Percentiles rank a stretch among this genome's conserved stretches.
phyloP scores from a whole-genome alignment of 2,113 vertebrate species.

The Illadopsis cleaveri region DNA sequence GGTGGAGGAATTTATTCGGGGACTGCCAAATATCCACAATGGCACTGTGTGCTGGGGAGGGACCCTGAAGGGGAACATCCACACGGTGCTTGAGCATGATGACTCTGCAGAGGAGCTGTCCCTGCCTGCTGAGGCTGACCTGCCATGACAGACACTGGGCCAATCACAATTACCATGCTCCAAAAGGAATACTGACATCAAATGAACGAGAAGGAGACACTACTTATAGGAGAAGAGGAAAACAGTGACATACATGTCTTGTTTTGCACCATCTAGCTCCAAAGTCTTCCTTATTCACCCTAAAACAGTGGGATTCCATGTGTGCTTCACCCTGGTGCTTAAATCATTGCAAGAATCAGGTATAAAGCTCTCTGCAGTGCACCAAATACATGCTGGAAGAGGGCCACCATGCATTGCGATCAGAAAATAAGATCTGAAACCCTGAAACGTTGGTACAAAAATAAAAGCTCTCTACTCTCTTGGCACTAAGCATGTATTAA shows the following conservation, averaged over 20 bases:
- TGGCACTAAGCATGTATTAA: background rate
- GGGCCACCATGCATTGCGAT: background rate
- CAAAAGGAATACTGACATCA: background rate
- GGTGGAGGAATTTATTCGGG: background rate
- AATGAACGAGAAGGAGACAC: background rate
- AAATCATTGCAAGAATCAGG: background rate
- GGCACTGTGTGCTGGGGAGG: background rate
- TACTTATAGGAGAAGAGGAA: background rate
- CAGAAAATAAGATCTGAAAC: background rate
- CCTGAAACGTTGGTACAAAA: background rate
- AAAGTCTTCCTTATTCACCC: background rate
- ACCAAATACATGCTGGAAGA: background rate
- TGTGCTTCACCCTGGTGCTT: background rate
- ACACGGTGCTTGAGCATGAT: fast-evolving
- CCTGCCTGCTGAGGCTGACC: background rate
- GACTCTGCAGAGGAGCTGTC: background rate
- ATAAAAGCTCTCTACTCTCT: background rate
- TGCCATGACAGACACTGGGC: background rate
- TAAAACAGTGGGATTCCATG: background rate
- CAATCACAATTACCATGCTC: background rate
- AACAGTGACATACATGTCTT: background rate
- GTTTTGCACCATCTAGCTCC: background rate
- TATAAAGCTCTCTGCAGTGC: background rate
- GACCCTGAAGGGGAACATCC: fast-evolving
- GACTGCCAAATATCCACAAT: background rate